Evolutionary conservation across 1,140 invertebrate genomes (phyloP), one percentile per base, ranked within the genome.

Genomic region (Maconellicoccus hirsutus): DNA sequence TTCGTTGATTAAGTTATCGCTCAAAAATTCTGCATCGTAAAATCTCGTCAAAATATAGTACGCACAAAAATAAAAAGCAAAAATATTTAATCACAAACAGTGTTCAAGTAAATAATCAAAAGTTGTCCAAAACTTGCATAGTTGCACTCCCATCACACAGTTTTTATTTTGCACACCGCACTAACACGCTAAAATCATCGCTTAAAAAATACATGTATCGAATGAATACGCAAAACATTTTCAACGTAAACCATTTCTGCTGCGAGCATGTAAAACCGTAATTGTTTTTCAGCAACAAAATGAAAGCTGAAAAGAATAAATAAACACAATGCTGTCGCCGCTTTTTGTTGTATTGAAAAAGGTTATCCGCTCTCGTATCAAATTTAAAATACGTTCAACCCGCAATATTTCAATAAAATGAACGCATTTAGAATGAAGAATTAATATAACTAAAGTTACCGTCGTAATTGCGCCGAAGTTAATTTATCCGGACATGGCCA

Each of bases 341-440:
- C 42, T 52, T 52, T 52, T 52, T 52, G 42, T 19, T 19, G 6
- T 19, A 16, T 52, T 52, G 42, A 14, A 16, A 52, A 52, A 52
- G 42, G 42, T 52, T 52, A 52, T 52, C 42, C n/a, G 16, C 42
- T 52, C 6, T 16, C 3, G 42, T 52, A 52, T 16, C 42, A 52
- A 52, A 19, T 52, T 52, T 52, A 52, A 52, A 52, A 52, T 52
- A 52, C 42, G n/a, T 52, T 52, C 42, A 52, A 52, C 42, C 42
- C 42, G 42, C 42, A 52, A 52, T 52, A 52, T 52, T 52, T 52
- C 42, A 52, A 52, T 52, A 52, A 52, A 52, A 52, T 38, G 42
- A 52, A 52, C 42, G 42, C 42, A 52, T 52, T 52, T 52, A 52
- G 42, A 52, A 52, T 52, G 42, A 52, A 52, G 42, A 52, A 52